Evolutionary conservation across 1,140 invertebrate species (phyloP), one percentile per base, ranked within the genome.

Genomic region (Antheraea pernyi): DNA sequence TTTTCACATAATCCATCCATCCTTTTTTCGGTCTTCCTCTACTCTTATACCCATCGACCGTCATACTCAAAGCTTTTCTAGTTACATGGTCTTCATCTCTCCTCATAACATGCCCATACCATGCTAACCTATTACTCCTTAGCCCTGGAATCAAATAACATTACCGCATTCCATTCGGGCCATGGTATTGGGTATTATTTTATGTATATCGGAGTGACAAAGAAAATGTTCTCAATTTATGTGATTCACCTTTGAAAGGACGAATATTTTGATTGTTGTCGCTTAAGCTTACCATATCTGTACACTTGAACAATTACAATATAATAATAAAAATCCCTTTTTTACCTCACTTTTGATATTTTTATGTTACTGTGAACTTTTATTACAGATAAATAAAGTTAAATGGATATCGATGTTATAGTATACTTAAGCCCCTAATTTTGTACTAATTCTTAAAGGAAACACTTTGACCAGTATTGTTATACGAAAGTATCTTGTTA

Each of bases 231-330:
- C 48, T 46, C 62, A 60, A 72, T 70, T 70, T 69, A 72, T 61
- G 59, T 69, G 68, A 72, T 72, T 74, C 68, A 74, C 70, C 53
- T 71, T 59, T 68, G 30, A 61, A 19, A 66, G 42, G 67, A 61
- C 66, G 62, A 65, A 65, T 7, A 59, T 36, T 30, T 48, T 65
- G 22, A 8, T 8, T 65, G 59, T 16, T 53, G 46, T 13, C 46
- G 16, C 16, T 13, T 60, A 65, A 68, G 62, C 48, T 67, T 74
- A 53, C 73, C 66, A 61, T 71, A 68, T 70, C 64, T 53, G 60
- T 36, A 61, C 19, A 69, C 59, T 67, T 59, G 65, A 46, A 58
- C 64, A 70, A 70, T 67, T 67, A 60, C 64, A 59, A 64, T 70
- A 64, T 59, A 69, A 69, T 53, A 53, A 53, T 72, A 72, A 70